Percentiles rank a stretch among this genome's conserved stretches.
Conservation (phyloP, 2,113 vertebrate species). For the Montifringilla adamsi region DNA sequence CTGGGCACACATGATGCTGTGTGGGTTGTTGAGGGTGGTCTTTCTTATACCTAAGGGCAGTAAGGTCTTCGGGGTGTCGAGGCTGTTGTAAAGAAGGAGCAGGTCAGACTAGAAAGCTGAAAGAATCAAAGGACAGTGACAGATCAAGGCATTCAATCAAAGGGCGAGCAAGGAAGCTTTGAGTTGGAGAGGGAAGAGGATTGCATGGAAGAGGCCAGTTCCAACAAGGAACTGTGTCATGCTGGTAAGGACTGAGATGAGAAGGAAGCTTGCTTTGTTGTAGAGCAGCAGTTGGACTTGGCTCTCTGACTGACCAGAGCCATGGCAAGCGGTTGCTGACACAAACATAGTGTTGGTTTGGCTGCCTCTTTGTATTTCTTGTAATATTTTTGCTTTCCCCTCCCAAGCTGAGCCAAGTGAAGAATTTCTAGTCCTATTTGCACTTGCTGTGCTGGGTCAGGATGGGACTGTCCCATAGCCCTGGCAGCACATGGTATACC, state of each 20-base stretch:
- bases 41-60: neutral
- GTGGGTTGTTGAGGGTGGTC: neutral
- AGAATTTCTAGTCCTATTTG: neutral
- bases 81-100: neutral
- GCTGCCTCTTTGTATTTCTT: neutral
- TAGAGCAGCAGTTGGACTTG: neutral
- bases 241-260: neutral
- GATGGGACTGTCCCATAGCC: neutral
- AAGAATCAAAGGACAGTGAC: neutral
- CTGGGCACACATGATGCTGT: neutral
- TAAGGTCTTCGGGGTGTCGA: neutral
- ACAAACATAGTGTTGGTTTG: neutral
- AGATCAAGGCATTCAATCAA: neutral
- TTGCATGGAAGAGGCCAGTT: neutral
- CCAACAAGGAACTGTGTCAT: rapidly evolving
- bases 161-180: neutral
- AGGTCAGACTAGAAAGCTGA: neutral
- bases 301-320: neutral
- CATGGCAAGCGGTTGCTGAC: neutral
- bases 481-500: neutral
- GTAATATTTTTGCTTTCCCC: neutral
- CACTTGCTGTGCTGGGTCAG: rapidly evolving
- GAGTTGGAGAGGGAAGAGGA: neutral
- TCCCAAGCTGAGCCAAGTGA: neutral
- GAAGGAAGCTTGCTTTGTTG: neutral